Percentiles rank a stretch among this genome's conserved stretches.
These are phyloP conservation scores for Wiebesia pumilae DNA, from an alignment of 1,140 invertebrate species.

Conservation along the genomic window DNA sequence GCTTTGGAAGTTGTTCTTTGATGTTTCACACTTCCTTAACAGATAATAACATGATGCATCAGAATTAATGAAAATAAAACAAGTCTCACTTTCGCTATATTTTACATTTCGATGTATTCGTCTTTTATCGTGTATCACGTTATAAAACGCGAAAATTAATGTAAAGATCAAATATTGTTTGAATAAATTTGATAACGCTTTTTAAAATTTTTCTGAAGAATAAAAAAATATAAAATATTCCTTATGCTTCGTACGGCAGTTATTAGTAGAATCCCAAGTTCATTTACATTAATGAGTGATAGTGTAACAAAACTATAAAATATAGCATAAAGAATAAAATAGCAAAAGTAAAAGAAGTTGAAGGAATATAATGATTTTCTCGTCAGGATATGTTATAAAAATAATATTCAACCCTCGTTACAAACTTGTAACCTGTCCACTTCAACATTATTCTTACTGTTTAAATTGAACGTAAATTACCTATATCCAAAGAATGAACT, in stretches of 20 bases:
- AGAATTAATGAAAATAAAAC: background rate
- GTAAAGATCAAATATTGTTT: no score
- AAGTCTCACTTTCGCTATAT: no score
- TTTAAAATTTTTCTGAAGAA: background rate
- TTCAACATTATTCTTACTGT: slow-evolving; percentile 2
- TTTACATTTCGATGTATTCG: background rate
- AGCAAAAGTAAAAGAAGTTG: background rate
- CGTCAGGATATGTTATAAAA: slow-evolving; percentile 10
- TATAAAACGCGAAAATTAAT: background rate
- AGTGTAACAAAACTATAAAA: background rate
- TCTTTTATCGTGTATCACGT: background rate
- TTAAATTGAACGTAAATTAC: slow-evolving; percentile 21
- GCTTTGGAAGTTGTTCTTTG: background rate
- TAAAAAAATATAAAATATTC: background rate
- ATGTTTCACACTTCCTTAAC: background rate
- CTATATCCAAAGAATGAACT: background rate
- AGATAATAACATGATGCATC: background rate
- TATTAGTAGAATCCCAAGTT: background rate
- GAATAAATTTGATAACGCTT: background rate
- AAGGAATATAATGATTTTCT: slow-evolving; percentile 16
- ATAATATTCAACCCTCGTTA: slow-evolving; percentile 16
- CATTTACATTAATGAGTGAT: background rate
- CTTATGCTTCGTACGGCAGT: background rate
- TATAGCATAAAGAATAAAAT: background rate
- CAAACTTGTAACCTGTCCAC: background rate